phyloP scores from a whole-genome alignment of 2,113 vertebrate species.

The Mus spicilegus region DNA sequence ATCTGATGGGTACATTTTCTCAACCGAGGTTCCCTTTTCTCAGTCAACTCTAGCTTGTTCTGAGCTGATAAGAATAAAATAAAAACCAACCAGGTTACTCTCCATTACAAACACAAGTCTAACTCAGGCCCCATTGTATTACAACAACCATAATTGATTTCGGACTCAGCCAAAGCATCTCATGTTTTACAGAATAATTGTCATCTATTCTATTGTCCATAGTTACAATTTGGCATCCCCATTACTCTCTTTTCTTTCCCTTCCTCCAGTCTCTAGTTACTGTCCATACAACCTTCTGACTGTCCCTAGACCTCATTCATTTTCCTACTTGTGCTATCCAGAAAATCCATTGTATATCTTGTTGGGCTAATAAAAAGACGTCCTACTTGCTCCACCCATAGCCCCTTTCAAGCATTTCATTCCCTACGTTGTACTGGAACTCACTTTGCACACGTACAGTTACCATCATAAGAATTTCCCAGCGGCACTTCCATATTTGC shows the following conservation, averaged over 20 bases:
- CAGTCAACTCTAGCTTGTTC: not conserved
- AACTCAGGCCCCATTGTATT: not conserved
- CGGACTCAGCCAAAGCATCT: not conserved
- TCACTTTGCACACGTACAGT: not conserved
- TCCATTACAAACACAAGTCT: not conserved
- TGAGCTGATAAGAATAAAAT: not conserved
- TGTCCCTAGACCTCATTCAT: no score
- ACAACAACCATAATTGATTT: not conserved
- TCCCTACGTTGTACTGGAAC: fast-evolving
- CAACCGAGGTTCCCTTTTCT: not conserved
- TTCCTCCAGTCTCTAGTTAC: not conserved
- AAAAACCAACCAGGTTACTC: not conserved
- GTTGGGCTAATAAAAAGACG: not conserved
- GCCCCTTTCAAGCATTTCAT: not conserved
- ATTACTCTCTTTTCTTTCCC: not conserved
- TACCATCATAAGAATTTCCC: not conserved
- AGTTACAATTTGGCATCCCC: not conserved
- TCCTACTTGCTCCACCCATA: not conserved
- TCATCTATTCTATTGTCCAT: not conserved
- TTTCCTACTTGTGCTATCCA: not conserved
- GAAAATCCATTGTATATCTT: not conserved
- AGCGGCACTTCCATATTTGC: not conserved
- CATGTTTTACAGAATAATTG: no score
- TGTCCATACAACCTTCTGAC: not conserved
- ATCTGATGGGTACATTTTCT: not conserved